Conservation (phyloP, 1,140 invertebrate species). For the Steinernema feltiae region DNA sequence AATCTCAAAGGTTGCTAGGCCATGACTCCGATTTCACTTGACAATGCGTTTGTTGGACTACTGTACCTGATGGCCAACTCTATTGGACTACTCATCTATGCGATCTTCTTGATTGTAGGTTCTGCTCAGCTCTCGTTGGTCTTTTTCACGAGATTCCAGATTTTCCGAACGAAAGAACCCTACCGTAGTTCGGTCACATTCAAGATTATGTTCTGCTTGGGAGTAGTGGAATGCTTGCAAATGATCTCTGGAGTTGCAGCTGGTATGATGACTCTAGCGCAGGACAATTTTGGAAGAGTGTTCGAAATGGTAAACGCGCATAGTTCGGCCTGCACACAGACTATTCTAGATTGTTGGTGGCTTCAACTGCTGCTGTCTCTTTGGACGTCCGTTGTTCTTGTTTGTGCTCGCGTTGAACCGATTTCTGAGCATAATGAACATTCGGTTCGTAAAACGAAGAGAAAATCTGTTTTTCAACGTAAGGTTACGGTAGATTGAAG, state of each 20-base stretch:
- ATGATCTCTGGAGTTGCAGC: background rate
- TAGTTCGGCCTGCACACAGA: background rate
- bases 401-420: background rate
- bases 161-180: background rate
- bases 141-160: background rate
- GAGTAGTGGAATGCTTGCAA: background rate
- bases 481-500: too few species aligned
- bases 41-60: background rate
- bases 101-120: background rate
- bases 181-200: background rate
- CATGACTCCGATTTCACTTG: too few species aligned
- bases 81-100: background rate
- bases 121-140: background rate
- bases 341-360: background rate
- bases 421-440: background rate
- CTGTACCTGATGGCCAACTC: background rate
- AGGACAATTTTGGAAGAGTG: background rate
- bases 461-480: background rate
- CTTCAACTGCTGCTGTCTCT: background rate
- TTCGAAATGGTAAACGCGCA: background rate
- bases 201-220: background rate
- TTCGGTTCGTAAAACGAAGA: background rate
- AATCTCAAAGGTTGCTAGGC: too few species aligned
- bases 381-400: background rate
- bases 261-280: background rate